phyloP scores from a whole-genome alignment of 2,797 vertebrate genomes.

The Chelmon rostratus region DNA sequence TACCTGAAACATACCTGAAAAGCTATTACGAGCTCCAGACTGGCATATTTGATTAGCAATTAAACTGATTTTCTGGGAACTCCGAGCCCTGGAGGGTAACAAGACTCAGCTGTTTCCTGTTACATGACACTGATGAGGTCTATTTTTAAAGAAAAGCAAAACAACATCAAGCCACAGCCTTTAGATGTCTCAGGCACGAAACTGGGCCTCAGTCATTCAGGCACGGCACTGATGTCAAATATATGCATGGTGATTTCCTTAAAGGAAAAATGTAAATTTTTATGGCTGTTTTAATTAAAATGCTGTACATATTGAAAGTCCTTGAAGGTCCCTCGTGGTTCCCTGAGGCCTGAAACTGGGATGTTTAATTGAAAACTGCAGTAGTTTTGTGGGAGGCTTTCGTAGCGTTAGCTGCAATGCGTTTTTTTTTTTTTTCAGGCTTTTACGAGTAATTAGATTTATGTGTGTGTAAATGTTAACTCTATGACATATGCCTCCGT shows the following conservation, averaged over 20 bases:
- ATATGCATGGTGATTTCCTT: slow-evolving; percentile 44
- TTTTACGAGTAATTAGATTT: slow-evolving; percentile 59
- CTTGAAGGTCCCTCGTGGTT: slow-evolving; percentile 64
- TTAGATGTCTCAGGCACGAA: slow-evolving; percentile 13
- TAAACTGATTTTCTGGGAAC: slow-evolving; percentile 19
- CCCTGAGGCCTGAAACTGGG: slow-evolving; percentile 51
- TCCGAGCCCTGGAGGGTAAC: slow-evolving; percentile 23
- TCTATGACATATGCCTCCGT: slow-evolving; percentile 23
- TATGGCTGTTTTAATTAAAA: slow-evolving; percentile 74
- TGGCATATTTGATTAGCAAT: not conserved
- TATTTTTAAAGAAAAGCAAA: slow-evolving; percentile 51
- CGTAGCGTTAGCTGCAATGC: slow-evolving; percentile 61
- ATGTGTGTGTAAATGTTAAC: slow-evolving; percentile 54
- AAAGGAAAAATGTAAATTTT: slow-evolving; percentile 63
- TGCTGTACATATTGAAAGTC: slow-evolving; percentile 53
- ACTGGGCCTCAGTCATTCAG: slow-evolving; percentile 23
- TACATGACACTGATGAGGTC: slow-evolving; percentile 20
- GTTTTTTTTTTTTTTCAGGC: not conserved
- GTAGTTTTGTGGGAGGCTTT: slow-evolving; percentile 58
- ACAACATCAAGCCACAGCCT: slow-evolving; percentile 23
- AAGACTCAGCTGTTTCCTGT: slow-evolving; percentile 47
- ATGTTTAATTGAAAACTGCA: slow-evolving; percentile 75
- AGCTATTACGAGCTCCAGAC: not conserved
- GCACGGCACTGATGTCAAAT: slow-evolving; percentile 22
- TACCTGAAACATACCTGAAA: not conserved